Evolutionary conservation across 2,113 vertebrate genomes (phyloP).

Genomic region (Cyanoderma ruficeps): DNA sequence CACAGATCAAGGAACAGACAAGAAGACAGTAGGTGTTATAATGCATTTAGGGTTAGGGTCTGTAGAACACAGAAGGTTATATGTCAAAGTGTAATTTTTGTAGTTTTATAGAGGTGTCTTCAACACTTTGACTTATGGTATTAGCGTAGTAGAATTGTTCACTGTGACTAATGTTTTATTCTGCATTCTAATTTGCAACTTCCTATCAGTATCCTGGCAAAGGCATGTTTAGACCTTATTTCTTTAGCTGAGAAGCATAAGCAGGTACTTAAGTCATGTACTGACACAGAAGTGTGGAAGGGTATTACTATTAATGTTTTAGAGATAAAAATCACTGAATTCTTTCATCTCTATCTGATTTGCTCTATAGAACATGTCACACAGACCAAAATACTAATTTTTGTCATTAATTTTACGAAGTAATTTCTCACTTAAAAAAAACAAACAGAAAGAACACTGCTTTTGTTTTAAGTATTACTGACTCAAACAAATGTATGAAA

Average conservation of each 20-base stretch:
- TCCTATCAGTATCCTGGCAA: background rate
- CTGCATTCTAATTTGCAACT: background rate
- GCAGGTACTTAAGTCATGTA: background rate
- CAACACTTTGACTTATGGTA: background rate
- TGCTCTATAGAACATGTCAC: background rate
- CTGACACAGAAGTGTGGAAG: background rate
- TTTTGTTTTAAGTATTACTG: background rate
- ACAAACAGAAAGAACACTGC: background rate
- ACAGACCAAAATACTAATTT: background rate
- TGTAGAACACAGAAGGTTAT: background rate
- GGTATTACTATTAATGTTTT: background rate
- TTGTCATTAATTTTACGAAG: background rate
- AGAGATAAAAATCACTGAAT: background rate
- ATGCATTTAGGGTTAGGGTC: background rate
- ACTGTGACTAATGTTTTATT: background rate
- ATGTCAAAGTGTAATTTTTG: background rate
- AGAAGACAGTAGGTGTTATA: background rate
- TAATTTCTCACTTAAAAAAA: background rate
- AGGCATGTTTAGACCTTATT: background rate
- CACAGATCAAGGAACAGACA: background rate
- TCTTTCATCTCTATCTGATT: background rate
- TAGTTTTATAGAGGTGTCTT: background rate
- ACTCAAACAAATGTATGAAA: background rate
- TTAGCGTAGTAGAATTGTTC: background rate
- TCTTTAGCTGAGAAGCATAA: background rate